Conservation (phyloP, 2,113 vertebrate genomes). For the Ailurus styani region DNA sequence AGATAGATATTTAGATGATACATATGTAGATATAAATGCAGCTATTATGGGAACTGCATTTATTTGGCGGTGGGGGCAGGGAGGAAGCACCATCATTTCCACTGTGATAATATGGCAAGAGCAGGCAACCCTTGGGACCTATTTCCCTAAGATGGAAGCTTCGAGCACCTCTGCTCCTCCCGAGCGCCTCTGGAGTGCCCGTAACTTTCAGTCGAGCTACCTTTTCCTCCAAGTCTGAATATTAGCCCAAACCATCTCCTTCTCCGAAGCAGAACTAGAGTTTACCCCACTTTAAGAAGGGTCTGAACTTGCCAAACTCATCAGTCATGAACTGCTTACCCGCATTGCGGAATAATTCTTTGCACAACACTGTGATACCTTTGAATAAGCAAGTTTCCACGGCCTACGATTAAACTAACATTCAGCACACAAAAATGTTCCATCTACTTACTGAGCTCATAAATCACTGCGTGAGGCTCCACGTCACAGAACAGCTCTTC, state of each 20-base stretch:
- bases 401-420: neutral
- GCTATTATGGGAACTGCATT: neutral
- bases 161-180: neutral
- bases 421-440: neutral
- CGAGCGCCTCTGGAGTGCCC: neutral
- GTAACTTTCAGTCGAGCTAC: neutral
- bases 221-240: neutral
- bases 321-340: neutral
- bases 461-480: neutral
- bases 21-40: neutral
- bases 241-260: neutral
- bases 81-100: neutral
- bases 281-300: neutral
- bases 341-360: neutral
- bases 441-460: conserved; percentile 30
- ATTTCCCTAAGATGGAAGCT: neutral
- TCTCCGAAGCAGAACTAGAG: neutral
- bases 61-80: neutral
- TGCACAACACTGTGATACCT: neutral
- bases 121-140: neutral
- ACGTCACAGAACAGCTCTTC: neutral
- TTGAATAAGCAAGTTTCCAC: neutral
- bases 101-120: neutral
- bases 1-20: neutral
- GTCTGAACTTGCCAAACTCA: neutral